Base-by-base conservation (phyloP, 2,113 vertebrate genomes). In the Prunella himalayana region DNA sequence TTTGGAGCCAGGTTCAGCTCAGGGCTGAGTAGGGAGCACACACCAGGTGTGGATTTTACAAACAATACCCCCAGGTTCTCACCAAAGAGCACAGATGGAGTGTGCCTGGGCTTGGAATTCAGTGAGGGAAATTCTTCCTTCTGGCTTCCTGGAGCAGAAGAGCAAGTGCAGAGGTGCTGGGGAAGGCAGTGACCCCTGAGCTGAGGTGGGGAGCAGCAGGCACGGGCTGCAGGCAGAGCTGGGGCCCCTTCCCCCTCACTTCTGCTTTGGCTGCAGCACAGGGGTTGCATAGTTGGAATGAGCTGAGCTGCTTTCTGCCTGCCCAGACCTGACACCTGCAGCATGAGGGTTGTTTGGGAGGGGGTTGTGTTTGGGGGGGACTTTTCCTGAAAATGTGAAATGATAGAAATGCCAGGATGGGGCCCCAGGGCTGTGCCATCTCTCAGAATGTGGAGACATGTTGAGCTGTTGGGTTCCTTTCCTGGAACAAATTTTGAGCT, bases 361-460 rank as follows among this genome's bases (percentile, higher is more conserved):
- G 27, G 53, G 10, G 3, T 20, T 90, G 25, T 69, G 47, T 47
- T 50, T n/a, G 15, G 25, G 39, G 16, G 44, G 21, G 37, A 18
- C 37, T 76, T 77, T 69, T 68, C 31, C 66, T 37, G 45, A 25
- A 49, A 75, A 41, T 1, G 1, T 82, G 31, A 86, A 88, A 6
- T 22, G 20, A 60, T 4, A 45, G 78, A 54, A 79, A 41, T n/a
- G 15, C 53, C 35, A 57, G 28, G n/a, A 54, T 4, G 59, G 27
- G 66, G 57, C 45, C 64, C 31, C 47, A n/a, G 56, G 2, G 2
- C 81, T 4, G 6, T 41, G 86, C 47, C 79, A 19, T 27, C 1
- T 0, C 75, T 49, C 28, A 45, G 72, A 4, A 25, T 4, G 59
- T 0, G 0, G 57, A n/a, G 54, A 35, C 0, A 0, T 10, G 6